A percentile compares a stretch with the other conserved stretches of the same genome.
Conservation (phyloP, 1,140 invertebrate genomes). For the Zophobas atratus region DNA sequence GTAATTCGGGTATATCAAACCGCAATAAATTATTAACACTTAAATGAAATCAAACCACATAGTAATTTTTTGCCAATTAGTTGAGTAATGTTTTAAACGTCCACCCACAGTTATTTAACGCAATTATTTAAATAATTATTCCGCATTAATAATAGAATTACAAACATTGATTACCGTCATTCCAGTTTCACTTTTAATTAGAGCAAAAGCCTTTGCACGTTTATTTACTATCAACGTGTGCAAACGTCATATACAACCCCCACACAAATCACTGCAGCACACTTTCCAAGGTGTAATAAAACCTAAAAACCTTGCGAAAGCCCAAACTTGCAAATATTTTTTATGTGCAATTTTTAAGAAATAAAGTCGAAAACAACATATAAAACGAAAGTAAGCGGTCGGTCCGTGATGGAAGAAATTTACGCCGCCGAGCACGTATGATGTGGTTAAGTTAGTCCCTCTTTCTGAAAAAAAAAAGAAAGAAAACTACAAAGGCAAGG, state of each 20-base stretch:
- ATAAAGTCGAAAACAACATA: not conserved
- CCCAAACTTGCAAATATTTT: not conserved
- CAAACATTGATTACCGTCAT: too few relatives aligned
- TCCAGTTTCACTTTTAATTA: too few relatives aligned
- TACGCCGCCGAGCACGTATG: slow-evolving; percentile 30
- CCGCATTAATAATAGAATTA: too few relatives aligned
- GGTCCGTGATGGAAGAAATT: slow-evolving; percentile 31
- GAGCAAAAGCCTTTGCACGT: too few relatives aligned
- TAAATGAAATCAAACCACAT: too few relatives aligned
- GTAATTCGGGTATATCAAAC: too few relatives aligned
- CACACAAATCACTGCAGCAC: not conserved
- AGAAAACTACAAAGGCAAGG: slow-evolving; percentile 21
- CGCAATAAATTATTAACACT: too few relatives aligned
- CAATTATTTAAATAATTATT: too few relatives aligned
- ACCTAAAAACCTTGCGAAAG: not conserved
- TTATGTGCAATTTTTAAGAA: slow-evolving; percentile 1
- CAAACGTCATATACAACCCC: not conserved
- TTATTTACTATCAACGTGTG: too few relatives aligned
- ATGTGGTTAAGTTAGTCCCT: slow-evolving; percentile 35
- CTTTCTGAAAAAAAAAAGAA: slow-evolving; percentile 4
- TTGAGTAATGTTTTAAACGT: too few relatives aligned
- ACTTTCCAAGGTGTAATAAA: not conserved
- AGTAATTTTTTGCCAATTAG: too few relatives aligned
- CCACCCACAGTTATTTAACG: too few relatives aligned
- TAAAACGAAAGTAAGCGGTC: slow-evolving; percentile 20